Evolutionary conservation across 2,888 invertebrate genomes (phyloP).

Genomic region (Synanthedon tipuliformis): DNA sequence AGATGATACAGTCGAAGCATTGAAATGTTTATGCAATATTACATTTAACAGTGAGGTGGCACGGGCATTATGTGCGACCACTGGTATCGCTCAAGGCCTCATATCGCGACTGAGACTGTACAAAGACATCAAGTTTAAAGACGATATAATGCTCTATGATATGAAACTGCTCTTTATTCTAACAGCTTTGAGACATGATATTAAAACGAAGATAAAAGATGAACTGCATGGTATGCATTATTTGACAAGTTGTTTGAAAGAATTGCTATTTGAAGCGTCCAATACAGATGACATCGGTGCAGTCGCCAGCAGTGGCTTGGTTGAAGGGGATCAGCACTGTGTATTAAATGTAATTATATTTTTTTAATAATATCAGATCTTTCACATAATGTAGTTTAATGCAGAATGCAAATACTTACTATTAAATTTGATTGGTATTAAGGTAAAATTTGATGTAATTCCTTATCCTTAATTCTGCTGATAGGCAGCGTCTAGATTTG

Average conservation of each 20-base stretch:
- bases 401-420: too few relatives aligned
- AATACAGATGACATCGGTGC: conserved; percentile 21
- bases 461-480: too few relatives aligned
- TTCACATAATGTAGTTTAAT: too few relatives aligned
- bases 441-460: too few relatives aligned
- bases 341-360: conserved; percentile 28
- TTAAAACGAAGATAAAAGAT: conserved; percentile 73
- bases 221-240: conserved; percentile 78
- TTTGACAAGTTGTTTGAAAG: conserved; percentile 76
- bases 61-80: conserved; percentile 59
- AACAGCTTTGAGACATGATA: conserved; percentile 82
- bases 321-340: conserved; percentile 22
- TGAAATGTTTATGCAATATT: conserved; percentile 91
- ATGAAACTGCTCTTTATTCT: conserved; percentile 89
- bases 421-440: too few relatives aligned
- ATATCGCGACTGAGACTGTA: conserved; percentile 78
- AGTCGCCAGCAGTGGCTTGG: conserved; percentile 19
- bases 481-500: too few relatives aligned
- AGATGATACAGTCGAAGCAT: conserved; percentile 78
- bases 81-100: conserved; percentile 77
- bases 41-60: conserved; percentile 76
- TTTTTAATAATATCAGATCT: too few relatives aligned
- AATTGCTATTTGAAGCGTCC: conserved; percentile 64
- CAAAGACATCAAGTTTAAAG: conserved; percentile 72
- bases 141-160: conserved; percentile 85